Base-by-base conservation (phyloP, 2,113 vertebrate species). In the Labeo catla region DNA sequence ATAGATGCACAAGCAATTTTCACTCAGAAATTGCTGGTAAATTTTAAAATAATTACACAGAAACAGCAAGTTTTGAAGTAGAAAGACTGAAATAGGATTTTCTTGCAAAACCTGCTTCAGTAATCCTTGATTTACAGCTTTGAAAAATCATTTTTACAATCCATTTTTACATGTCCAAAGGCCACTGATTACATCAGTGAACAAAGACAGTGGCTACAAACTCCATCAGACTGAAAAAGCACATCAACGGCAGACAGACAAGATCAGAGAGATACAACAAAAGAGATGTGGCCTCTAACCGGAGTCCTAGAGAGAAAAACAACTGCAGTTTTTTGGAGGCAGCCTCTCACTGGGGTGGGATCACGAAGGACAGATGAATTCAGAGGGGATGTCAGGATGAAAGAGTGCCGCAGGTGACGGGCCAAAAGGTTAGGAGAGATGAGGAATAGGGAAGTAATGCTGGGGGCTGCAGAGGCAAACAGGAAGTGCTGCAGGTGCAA, bases 401-500 rank as follows among this genome's bases (percentile, higher is more conserved):
- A 81, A 81, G 79, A 50, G 39, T 59, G 43, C 79, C 2, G 23
- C 61, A 80, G 77, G 57, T 80, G 77, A 80, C 13, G 13, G n/a
- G 57, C 13, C 61, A 10, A 49, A 49, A 66, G 79, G 79, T 81
- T 65, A 66, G 36, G 10, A 61, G 34, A 47, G 61, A 34, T 16
- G 23, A 36, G 23, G 23, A 11, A 28, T 13, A 19, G 43, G 4
- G 6, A 47, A 66, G 59, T 28, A 66, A 16, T 8, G 8, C n/a
- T 81, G 2, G 19, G 15, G 21, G 76, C 36, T 73, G 19, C 9
- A n/a, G 70, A 77, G 76, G 76, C 47, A 77, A 77, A 77, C 49
- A 52, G 49, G 49, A 54, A 77, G 72, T 80, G 54, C 77, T 80
- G 36, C 54, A 80, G 54, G 77, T 80, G 77, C 36, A 63, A 78